Base-by-base conservation (phyloP, 2,797 vertebrate genomes). In the Sebastes umbrosus region DNA sequence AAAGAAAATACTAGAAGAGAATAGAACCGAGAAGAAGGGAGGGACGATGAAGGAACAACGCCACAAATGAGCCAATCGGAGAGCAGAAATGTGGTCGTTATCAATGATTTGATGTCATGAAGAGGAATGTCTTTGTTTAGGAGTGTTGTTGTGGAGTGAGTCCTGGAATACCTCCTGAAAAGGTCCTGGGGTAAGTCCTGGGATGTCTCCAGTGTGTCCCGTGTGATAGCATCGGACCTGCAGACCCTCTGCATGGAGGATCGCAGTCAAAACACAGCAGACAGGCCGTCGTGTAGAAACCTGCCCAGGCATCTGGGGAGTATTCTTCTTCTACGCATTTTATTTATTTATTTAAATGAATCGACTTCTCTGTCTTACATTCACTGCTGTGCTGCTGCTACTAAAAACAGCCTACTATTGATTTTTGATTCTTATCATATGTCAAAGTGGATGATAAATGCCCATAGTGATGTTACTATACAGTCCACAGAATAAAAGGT, bases 201-300 rank as follows among this genome's bases (percentile, higher is more conserved):
- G 60, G 62, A 57, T 2, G 64, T 67, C 76, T 73, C 43, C n/a
- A 1, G 10, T 16, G 71, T n/a, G 73, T 81, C 77, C 84, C 76
- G 16, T 1, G n/a, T 13, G 92, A 92, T 91, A 90, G 55, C 54
- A 92, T 93, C 84, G 2, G 70, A 73, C 82, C 88, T 86, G 85
- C 85, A 90, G 90, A 88, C 77, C 83, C 69, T 91, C 84, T 75
- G 77, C 80, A 8, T 4, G 24, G 50, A 84, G 82, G 55, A 79
- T 36, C 25, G 29, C 88, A 94, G 94, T 93, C 95, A 88, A 84
- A 90, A 88, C 86, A 89, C 27, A 13, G 62, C 74, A 75, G 73
- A 62, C 63, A 18, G 64, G 5, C 13, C 1, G 7, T 77, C 87
- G 0, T 91, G 92, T 85, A 59, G 46, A 27, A 82, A 90, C 91